These are phyloP conservation scores for Achlya flavicornis DNA, from an alignment of 2,888 invertebrate genomes.

Conservation along the genomic window DNA sequence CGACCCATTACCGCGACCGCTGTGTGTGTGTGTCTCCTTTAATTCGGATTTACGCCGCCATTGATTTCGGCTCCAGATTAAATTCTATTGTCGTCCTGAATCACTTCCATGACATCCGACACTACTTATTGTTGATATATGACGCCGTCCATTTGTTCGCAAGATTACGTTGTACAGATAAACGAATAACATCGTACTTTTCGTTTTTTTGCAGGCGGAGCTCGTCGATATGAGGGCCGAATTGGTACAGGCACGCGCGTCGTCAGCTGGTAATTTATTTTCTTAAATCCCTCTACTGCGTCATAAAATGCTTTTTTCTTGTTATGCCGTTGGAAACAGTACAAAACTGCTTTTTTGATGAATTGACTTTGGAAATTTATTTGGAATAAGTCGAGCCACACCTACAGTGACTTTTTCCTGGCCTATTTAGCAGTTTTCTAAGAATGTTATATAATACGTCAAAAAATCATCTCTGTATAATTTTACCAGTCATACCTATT, in stretches of 20 bases:
- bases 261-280: slow-evolving; percentile 56
- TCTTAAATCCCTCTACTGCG: slow-evolving; percentile 12
- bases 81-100: slow-evolving; percentile 64
- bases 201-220: slow-evolving; percentile 86
- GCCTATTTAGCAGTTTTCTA: too few relatives aligned
- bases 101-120: slow-evolving; percentile 60
- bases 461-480: too few relatives aligned
- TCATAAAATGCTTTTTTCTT: slow-evolving; percentile 10
- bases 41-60: slow-evolving; percentile 71
- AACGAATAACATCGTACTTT: slow-evolving; percentile 23
- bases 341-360: not conserved
- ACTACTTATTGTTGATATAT: slow-evolving; percentile 61
- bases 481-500: too few relatives aligned
- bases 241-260: slow-evolving; percentile 87
- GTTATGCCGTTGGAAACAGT: not conserved
- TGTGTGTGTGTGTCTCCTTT: slow-evolving; percentile 48
- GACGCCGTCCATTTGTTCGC: slow-evolving; percentile 49
- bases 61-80: slow-evolving; percentile 61
- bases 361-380: too few relatives aligned
- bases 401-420: too few relatives aligned
- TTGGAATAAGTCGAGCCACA: too few relatives aligned
- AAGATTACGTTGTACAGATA: slow-evolving; percentile 41
- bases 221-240: slow-evolving; percentile 89
- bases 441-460: too few relatives aligned
- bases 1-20: slow-evolving; percentile 20